These are phyloP conservation scores for Apogon talboti DNA, from an alignment of 2,797 vertebrate genomes.

Conservation along the genomic window DNA sequence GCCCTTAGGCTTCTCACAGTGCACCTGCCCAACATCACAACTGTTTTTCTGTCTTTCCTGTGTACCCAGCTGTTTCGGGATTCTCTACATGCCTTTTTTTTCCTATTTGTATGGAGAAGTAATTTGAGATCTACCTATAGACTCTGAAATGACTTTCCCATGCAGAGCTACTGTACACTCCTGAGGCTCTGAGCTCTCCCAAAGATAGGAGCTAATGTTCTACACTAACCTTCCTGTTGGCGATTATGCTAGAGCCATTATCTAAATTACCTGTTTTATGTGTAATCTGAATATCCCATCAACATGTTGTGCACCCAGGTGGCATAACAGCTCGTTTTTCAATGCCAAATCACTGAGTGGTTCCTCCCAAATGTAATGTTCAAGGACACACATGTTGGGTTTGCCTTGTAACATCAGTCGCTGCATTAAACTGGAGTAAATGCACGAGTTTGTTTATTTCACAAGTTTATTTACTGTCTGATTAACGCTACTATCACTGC, in stretches of 20 bases:
- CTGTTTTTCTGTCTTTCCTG: not conserved
- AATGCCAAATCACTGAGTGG: conserved; percentile 1
- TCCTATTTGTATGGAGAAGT: conserved; percentile 8
- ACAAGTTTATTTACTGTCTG: conserved; percentile 9
- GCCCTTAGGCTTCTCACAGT: conserved; percentile 8
- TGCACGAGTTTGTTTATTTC: conserved; percentile 24
- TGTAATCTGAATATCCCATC: not conserved
- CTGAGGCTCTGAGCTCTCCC: not conserved
- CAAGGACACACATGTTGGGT: conserved; percentile 3
- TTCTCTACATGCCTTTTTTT: not conserved
- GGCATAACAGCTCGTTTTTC: not conserved
- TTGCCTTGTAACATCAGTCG: conserved; percentile 36
- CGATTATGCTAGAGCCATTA: not conserved
- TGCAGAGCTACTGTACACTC: conserved; percentile 7
- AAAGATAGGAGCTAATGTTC: conserved; percentile 3
- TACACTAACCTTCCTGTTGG: conserved; percentile 12
- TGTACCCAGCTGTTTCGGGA: conserved; percentile 14
- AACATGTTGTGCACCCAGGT: not conserved
- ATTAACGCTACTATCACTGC: conserved; percentile 17
- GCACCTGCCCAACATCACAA: conserved; percentile 32
- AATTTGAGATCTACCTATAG: not conserved
- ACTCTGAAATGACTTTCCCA: conserved; percentile 1
- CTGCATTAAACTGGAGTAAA: conserved; percentile 17
- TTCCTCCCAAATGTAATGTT: not conserved
- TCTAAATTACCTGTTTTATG: not conserved